Conservation (phyloP, 2,113 vertebrate genomes). For the Acrocephalus arundinaceus region DNA sequence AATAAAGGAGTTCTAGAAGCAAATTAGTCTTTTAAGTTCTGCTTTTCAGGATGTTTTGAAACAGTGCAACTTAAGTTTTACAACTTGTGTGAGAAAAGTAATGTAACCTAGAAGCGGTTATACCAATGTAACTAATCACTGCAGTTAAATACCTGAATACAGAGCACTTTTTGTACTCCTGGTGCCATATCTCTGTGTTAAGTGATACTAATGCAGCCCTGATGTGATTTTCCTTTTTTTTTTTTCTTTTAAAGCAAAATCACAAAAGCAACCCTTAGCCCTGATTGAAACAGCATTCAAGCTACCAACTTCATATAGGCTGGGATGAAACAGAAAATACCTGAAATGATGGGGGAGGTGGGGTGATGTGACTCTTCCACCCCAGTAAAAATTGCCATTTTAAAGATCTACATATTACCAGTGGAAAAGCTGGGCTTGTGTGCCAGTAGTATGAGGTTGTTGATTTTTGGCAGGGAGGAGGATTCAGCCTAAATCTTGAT, state of each 20-base stretch:
- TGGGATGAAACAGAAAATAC: neutral
- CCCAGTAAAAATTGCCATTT: neutral
- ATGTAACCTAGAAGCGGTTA: neutral
- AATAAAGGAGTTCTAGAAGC: neutral
- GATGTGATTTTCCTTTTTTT: neutral
- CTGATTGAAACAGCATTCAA: neutral
- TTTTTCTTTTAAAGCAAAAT: neutral
- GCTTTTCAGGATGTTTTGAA: neutral
- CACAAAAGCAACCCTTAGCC: neutral
- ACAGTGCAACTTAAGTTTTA: neutral
- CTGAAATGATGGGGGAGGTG: neutral
- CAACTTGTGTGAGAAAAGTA: neutral
- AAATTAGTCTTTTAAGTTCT: neutral
- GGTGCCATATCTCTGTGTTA: neutral
- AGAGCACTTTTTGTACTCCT: neutral
- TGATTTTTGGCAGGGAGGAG: neutral
- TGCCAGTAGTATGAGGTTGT: neutral
- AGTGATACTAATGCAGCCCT: neutral
- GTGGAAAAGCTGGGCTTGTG: neutral
- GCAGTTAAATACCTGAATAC: neutral
- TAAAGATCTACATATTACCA: neutral
- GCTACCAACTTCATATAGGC: neutral
- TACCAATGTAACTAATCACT: neutral
- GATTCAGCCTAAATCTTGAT: neutral
- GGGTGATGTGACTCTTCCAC: neutral